Evolutionary conservation across 1,140 invertebrate genomes (phyloP).

Genomic region (Eufriesea mexicana): DNA sequence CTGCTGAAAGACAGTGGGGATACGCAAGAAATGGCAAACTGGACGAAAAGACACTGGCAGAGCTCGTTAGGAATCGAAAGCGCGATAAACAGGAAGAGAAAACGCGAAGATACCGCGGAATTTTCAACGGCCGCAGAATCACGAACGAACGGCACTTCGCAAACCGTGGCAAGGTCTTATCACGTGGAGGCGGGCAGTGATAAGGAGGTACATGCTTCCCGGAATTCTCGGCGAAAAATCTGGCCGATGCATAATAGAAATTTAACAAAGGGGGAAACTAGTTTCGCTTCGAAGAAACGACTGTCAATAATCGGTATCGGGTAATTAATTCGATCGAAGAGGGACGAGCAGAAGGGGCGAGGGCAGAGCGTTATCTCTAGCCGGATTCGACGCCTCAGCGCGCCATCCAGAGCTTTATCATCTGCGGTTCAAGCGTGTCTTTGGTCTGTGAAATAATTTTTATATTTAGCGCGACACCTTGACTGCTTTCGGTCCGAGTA

Average conservation of each 20-base stretch:
- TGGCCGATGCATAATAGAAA: constrained; percentile 29
- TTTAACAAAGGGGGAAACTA: constrained; percentile 46
- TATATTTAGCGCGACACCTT: constrained; percentile 63
- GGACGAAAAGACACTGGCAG: no score
- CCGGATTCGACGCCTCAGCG: constrained; percentile 22
- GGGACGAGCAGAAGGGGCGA: not conserved
- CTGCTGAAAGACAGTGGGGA: no score
- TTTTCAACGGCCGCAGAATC: not conserved
- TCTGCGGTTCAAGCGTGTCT: not conserved
- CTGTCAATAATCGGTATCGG: not conserved
- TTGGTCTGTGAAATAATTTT: constrained; percentile 57
- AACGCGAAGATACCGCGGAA: not conserved
- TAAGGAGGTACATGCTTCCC: constrained; percentile 51
- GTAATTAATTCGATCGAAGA: constrained; percentile 45
- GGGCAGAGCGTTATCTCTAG: constrained; percentile 7
- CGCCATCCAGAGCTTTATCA: constrained; percentile 36
- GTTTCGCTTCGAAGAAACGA: constrained; percentile 32
- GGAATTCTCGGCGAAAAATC: constrained; percentile 46
- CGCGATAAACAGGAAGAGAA: constrained; percentile 3
- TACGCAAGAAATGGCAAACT: no score
- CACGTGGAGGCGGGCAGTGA: constrained; percentile 52
- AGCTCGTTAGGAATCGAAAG: not conserved
- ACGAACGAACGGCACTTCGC: constrained; percentile 3
- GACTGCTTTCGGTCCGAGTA: constrained; percentile 19
- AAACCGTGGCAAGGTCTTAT: constrained; percentile 43